Base-by-base conservation (phyloP, 37 sponge, comb jelly and placozoan genomes). In the Ianthella basta region DNA sequence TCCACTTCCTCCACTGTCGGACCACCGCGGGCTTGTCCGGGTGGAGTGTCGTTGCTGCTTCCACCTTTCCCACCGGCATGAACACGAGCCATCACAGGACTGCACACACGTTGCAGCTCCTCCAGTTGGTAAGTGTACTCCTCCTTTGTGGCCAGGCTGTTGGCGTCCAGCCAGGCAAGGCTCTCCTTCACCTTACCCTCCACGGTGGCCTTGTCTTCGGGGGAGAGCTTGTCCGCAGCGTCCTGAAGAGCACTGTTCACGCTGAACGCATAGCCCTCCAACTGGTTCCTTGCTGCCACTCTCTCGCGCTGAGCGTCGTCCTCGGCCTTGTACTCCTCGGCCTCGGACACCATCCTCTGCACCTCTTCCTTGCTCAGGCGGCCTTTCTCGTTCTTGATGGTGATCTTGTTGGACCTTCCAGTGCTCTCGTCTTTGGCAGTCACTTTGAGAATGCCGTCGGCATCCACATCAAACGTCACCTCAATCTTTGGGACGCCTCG, bases 401-500 rank as follows among this genome's bases (percentile, higher is more conserved):
- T 95, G 86, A 95, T 89, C 33, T 87, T 55, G 88, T 90, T 92
- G 44, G 44, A 82, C 61, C 59, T 89, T 24, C 94, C 94, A 55
- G 93, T 95, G 84, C 91, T 88, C 84, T 89, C 65, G 78, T 95
- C 96, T 29, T 40, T 82, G 27, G 96, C 96, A 39, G 91, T 88
- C 64, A 95, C 96, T 68, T 92, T 95, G 41, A 95, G 91, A 64
- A 95, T 95, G 14, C 96, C 88, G 81, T 95, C 89, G 41, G 88
- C 83, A 90, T 95, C 92, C n/a, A 95, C 36, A 73, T 95, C 95
- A 61, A 95, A 91, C 55, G 91, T 81, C 0, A 95, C 96, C 27
- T 95, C 96, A 23, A 95, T 90, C 72, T 95, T 70, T 19, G 96
- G 93, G 24, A 95, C 88, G 53, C 93, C 96, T 82, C 93, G 83